phyloP scores from a whole-genome alignment of 2,888 invertebrate genomes.

The Coelogynopora nodosa region DNA sequence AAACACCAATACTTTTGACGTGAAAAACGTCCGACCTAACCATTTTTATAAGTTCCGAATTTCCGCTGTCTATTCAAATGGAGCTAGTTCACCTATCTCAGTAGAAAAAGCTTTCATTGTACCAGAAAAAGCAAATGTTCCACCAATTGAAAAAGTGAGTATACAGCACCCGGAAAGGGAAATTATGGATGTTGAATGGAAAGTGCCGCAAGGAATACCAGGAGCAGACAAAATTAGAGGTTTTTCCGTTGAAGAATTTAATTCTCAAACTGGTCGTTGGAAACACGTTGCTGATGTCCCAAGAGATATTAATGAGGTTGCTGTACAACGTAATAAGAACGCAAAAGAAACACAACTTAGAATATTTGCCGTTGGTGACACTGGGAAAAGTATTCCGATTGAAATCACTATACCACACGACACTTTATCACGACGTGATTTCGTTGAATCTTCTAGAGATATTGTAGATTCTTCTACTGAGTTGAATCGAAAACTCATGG shows the following conservation, averaged over 20 bases:
- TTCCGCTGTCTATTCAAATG: constrained; percentile 42
- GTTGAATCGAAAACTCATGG: neutral
- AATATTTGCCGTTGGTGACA: constrained; percentile 32
- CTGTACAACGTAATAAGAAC: neutral
- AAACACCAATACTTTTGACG: neutral
- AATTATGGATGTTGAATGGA: constrained; percentile 38
- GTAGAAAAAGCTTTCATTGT: neutral
- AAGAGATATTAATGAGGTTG: constrained; percentile 19
- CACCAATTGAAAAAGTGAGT: constrained; percentile 26
- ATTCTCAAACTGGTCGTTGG: constrained; percentile 21
- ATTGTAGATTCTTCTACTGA: neutral
- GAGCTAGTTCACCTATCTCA: constrained; percentile 25
- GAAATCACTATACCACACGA: constrained; percentile 9
- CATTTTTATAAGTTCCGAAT: constrained; percentile 40
- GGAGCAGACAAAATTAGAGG: neutral
- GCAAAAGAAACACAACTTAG: neutral
- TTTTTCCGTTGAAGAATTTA: constrained; percentile 35
- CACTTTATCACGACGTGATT: neutral
- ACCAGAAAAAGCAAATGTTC: neutral
- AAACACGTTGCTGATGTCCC: constrained; percentile 43
- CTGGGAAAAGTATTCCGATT: constrained; percentile 13
- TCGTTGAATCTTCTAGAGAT: no score
- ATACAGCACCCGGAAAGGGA: constrained; percentile 23
- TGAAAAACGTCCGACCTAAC: constrained; percentile 37
- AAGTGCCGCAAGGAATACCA: neutral